Percentiles rank a stretch among this genome's conserved stretches.
Conservation (phyloP, 2,113 vertebrate species). For the Chauna torquata region DNA sequence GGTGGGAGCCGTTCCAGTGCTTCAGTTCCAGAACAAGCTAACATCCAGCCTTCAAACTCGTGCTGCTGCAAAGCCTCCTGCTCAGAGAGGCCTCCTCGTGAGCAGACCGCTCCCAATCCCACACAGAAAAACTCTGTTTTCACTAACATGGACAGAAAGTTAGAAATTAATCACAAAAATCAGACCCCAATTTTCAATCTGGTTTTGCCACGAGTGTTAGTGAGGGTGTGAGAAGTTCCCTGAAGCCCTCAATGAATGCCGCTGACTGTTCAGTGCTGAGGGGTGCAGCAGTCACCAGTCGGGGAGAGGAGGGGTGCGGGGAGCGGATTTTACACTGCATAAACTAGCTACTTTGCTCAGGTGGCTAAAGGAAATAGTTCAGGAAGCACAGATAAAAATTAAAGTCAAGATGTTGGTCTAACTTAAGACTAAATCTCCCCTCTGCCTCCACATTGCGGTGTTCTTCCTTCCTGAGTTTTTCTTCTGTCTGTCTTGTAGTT, state of each 20-base stretch:
- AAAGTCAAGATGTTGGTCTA: neutral
- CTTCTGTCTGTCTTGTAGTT: neutral
- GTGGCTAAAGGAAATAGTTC: neutral
- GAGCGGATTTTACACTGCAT: neutral
- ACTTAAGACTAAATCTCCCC: neutral
- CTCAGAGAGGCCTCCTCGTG: neutral
- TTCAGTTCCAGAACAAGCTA: neutral
- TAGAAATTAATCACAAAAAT: neutral
- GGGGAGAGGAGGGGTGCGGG: no score
- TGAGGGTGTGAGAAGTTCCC: neutral
- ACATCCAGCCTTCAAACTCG: neutral
- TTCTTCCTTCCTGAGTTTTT: neutral
- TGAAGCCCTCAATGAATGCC: neutral
- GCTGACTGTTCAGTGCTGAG: neutral
- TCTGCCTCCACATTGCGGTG: neutral
- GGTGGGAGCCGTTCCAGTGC: neutral
- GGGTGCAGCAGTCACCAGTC: neutral
- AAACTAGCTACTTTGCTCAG: neutral
- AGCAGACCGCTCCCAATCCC: fast-evolving
- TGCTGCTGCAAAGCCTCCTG: neutral
- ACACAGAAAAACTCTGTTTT: neutral
- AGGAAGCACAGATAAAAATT: no score
- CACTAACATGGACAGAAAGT: neutral
- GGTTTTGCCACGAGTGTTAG: neutral
- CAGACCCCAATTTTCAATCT: neutral